Conservation (phyloP, 2,888 invertebrate species). For the Platerodrilus igneus region DNA sequence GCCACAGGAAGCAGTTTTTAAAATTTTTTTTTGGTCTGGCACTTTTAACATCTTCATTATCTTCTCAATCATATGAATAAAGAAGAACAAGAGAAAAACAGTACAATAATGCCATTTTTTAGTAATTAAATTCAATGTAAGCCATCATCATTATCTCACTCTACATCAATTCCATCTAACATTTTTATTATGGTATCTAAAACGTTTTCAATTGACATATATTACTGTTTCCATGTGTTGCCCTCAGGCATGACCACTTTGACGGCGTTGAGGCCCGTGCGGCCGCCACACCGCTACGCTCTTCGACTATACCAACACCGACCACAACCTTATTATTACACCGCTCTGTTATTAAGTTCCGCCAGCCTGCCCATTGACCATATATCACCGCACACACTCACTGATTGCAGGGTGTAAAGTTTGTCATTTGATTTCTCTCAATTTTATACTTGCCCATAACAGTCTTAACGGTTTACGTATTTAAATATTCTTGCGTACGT, state of each 20-base stretch:
- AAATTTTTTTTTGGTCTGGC: too few relatives aligned
- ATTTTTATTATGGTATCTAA: too few relatives aligned
- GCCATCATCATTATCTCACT: too few relatives aligned
- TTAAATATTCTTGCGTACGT: too few relatives aligned
- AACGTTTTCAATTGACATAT: constrained; percentile 45
- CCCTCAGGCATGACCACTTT: constrained; percentile 31
- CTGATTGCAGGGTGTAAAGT: constrained; percentile 45
- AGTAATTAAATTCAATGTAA: too few relatives aligned
- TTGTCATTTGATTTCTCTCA: constrained; percentile 41
- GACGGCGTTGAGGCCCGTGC: constrained; percentile 28
- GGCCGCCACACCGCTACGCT: constrained; percentile 29
- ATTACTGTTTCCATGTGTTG: constrained; percentile 35
- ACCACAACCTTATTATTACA: constrained; percentile 40
- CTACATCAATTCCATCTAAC: too few relatives aligned
- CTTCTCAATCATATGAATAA: too few relatives aligned
- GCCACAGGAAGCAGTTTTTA: too few relatives aligned
- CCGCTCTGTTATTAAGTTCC: constrained; percentile 49
- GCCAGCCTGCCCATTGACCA: constrained; percentile 46
- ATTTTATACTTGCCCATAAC: constrained; percentile 27
- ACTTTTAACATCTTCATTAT: too few relatives aligned
- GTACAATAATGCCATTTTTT: too few relatives aligned
- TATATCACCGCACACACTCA: constrained; percentile 45
- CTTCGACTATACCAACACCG: constrained; percentile 26
- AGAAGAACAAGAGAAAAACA: too few relatives aligned
- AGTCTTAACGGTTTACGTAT: constrained; percentile 25